Conservation (phyloP, 2,113 vertebrate genomes). For the Alaudala cheleensis region DNA sequence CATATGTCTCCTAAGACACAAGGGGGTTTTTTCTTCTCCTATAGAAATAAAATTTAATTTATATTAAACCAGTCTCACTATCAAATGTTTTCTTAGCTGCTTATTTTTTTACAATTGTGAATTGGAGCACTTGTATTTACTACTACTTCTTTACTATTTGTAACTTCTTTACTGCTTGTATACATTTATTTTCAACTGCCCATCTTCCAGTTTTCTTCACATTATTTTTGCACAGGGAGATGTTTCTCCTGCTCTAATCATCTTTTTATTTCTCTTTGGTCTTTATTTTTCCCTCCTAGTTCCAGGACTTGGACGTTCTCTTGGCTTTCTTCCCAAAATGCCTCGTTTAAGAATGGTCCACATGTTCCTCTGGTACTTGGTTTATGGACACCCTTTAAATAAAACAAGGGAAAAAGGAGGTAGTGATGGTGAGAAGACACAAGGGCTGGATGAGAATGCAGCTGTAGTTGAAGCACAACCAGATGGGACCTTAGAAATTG, state of each 20-base stretch:
- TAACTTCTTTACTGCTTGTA: neutral
- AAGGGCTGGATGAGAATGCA: neutral
- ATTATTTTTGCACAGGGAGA: neutral
- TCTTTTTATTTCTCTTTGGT: neutral
- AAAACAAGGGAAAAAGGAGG: neutral
- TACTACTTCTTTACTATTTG: neutral
- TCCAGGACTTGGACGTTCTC: conserved; percentile 85
- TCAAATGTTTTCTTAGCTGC: neutral
- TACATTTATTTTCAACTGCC: neutral
- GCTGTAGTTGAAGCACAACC: neutral
- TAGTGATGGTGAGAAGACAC: conserved; percentile 5
- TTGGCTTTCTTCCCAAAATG: conserved; percentile 97
- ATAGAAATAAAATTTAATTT: neutral
- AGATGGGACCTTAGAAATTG: conserved; percentile 32
- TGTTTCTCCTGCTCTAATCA: neutral
- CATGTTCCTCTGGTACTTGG: conserved; percentile 90
- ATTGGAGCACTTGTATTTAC: neutral
- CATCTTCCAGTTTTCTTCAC: neutral
- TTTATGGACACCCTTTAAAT: conserved; percentile 84
- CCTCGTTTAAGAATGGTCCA: conserved; percentile 86
- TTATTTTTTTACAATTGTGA: neutral
- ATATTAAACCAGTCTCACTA: neutral
- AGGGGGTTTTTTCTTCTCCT: neutral
- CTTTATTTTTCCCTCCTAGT: conserved; percentile 71
- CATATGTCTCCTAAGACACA: neutral